Evolutionary conservation across 2,113 vertebrate species (phyloP), one percentile per base, ranked within the genome.

Genomic region (Phalacrocorax pelagicus): DNA sequence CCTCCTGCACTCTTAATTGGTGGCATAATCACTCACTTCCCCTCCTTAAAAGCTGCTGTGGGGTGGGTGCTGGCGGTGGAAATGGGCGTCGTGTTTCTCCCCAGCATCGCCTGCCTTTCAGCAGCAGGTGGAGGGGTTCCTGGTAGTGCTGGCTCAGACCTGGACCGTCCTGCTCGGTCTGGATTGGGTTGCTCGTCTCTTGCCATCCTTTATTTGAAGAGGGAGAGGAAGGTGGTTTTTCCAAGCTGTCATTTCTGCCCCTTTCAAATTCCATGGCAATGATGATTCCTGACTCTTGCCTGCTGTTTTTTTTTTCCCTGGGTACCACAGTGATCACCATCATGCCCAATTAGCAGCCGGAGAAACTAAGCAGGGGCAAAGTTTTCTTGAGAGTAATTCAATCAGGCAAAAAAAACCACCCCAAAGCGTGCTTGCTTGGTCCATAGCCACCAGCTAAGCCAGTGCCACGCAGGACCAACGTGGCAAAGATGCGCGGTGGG

Each of bases 21-120:
- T 65, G 79, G 87, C 73, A 55, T 87, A 93, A 95, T 93, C 62
- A 15, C 83, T 93, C 67, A 59, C 90, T 93, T 93, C 87, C 87
- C 57, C 40, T 91, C 73, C 67, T 58, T 63, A 79, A 90, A 75
- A 59, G 78, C 81, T 57, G 82, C 91, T 69, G 72, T 2, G 3
- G 42, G 26, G 47, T 79, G 65, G 86, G 46, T 71, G 81, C 83
- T 73, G 73, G 55, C 2, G 7, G 46, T 78, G 80, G 79, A 52
- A 65, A 17, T 4, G 38, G 67, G 69, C 36, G 4, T 32, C 0
- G 3, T 29, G 27, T 61, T 81, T 54, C 71, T 40, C 65, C 42
- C 26, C 18, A 3, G 57, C 15, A 0, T 27, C 6, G 22, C 44
- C 26, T n/a, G 49, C 30, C 24, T 58, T 29, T 42, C 49, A 18